Evolutionary conservation across 2,888 invertebrate genomes (phyloP), one percentile per base, ranked within the genome.

Genomic region (Ctenicera cuprea): DNA sequence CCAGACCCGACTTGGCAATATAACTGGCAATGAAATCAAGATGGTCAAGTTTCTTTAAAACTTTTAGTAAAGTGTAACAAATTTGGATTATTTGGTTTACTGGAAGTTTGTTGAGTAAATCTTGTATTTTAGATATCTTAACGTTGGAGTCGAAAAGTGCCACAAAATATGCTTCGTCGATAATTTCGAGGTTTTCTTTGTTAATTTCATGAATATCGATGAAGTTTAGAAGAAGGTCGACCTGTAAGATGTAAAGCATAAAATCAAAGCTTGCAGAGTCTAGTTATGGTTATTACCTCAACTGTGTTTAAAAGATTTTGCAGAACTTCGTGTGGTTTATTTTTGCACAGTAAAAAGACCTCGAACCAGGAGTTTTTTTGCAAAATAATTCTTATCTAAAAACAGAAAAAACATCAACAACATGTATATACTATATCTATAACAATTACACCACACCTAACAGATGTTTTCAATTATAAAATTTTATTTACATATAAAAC

Each of bases 181-280:
- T 89, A 18, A 77, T 78, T 54, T 72, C 88, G 76, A 90, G 89
- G 83, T 90, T 88, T 77, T 90, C 88, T 52, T 89, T 88, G 0
- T 89, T 89, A 14, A 91, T 89, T 18, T 90, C 88, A 76, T 93
- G 92, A 9, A 91, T 89, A 57, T 92, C 90, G 9, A 93, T 90
- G 92, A 94, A 94, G 74, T 93, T 90, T 57, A 93, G 87, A 77
- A 94, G 92, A 0, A 93, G 82, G 79, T 92, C 90, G 76, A 90
- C 90, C 89, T 92, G 87, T 69, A 88, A 88, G 74, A 5, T 3
- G 9, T 43, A 4, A 66, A 71, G 62, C 61, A 52, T 64, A 54
- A 38, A 63, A 73, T 26, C 33, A 33, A 26, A 45, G 14, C 41
- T 41, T 45, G 45, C 1, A 16, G 14, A 26, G 3, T 33, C 7